Conservation (phyloP, 23 tunicate genomes). For the Styela plicata region DNA sequence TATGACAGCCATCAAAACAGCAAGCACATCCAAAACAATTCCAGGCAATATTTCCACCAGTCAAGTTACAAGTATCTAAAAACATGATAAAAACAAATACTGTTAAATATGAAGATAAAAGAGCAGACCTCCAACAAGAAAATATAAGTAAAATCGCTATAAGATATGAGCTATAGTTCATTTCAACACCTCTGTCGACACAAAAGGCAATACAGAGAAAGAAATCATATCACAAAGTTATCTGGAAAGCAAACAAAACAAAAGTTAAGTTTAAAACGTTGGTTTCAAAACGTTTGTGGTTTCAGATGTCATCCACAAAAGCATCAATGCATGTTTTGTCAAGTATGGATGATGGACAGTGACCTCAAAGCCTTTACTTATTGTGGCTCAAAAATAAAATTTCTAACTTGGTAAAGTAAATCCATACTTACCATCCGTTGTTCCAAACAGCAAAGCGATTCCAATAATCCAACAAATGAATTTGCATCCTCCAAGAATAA, state of each 20-base stretch:
- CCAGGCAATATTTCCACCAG: not conserved
- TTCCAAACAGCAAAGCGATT: not conserved
- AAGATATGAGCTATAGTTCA: no score
- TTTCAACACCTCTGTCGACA: no score
- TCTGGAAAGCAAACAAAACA: no score
- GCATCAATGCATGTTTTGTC: not conserved
- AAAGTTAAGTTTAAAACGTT: not conserved
- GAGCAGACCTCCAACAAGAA: no score
- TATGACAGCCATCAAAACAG: not conserved
- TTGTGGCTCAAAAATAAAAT: no score
- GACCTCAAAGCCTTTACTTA: no score
- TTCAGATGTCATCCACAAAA: not conserved
- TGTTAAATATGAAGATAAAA: no score
- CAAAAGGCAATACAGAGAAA: no score
- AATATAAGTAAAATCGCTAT: not conserved
- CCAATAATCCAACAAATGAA: not conserved
- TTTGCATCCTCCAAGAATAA: not conserved
- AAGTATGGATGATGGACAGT: no score
- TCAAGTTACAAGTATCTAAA: not conserved
- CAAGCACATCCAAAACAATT: not conserved
- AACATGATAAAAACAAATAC: not conserved
- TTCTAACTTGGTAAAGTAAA: no score
- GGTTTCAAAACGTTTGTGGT: not conserved
- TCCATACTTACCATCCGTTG: not conserved
- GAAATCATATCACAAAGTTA: no score